Base-by-base conservation (phyloP, 2,888 invertebrate genomes). In the Nemurella pictetii region DNA sequence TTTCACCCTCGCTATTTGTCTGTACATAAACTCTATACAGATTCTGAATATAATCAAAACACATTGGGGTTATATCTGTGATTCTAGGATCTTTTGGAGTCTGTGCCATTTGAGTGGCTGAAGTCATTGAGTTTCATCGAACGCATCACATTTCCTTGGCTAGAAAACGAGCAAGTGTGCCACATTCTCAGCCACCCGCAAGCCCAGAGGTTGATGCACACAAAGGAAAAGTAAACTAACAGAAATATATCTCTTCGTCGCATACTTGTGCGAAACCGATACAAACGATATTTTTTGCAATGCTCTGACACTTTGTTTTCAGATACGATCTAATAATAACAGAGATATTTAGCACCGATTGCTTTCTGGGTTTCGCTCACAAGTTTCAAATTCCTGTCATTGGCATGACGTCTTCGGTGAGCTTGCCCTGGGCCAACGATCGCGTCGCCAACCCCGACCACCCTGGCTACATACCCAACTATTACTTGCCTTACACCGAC, bases 311-410 rank as follows among this genome's bases (percentile, higher is more conserved):
- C 5, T 35, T 35, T 55, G 55, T 7, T 55, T 55, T 55, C 55
- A 55, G 55, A 55, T 88, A 87, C 85, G 89, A 89, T 85, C 82
- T 89, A 4, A 85, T 89, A n/a, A 86, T 89, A n/a, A 85, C 88
- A 20, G 88, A 88, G 32, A 85, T 88, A 9, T 87, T 89, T 85
- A 88, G 87, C 85, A 88, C 88, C 30, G 89, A 89, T 28, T 89
- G 89, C 83, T 88, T 87, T 32, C 83, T 88, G 4, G 88, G 88
- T 20, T 85, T 89, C 0, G 87, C 87, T 0, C 86, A 88, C 84
- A 85, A 87, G 20, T 86, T 88, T 73, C 83, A 84, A 7, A 86
- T 86, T 5, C 88, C 88, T 0, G 30, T 85, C 4, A 80, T 85
- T 32, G 87, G 86, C 0, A 74, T 87, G 73, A 87, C 86, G n/a